Percentiles rank a stretch among this genome's conserved stretches.
phyloP scores from a whole-genome alignment of 30 jellyfish, hydroid and myxozoan genomes.

The Cassiopea andromeda region DNA sequence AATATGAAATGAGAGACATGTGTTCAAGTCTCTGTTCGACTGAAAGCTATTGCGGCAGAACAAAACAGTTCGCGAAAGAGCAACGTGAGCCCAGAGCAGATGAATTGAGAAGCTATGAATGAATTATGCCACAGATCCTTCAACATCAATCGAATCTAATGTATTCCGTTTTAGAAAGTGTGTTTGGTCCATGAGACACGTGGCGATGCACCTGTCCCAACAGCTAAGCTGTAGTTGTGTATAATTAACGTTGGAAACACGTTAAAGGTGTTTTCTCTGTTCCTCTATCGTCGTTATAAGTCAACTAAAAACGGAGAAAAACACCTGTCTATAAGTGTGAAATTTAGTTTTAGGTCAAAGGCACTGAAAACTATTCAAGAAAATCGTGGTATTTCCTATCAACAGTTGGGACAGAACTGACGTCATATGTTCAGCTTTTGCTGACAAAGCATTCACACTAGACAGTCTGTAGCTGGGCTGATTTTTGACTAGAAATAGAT shows the following conservation, averaged over 20 bases:
- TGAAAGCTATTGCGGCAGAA: not conserved
- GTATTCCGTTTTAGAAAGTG: not conserved
- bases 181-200: slow-evolving; percentile 4
- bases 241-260: not conserved
- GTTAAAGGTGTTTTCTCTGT: not conserved
- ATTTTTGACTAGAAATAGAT: too few species aligned
- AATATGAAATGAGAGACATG: not conserved
- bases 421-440: too few species aligned
- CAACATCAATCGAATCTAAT: not conserved
- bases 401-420: too few species aligned
- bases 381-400: too few species aligned
- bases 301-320: not conserved
- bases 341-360: not conserved
- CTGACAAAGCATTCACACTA: too few species aligned
- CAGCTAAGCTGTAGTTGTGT: not conserved
- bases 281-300: not conserved
- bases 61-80: not conserved
- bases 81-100: not conserved
- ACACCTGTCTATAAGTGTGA: not conserved
- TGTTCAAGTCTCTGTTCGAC: not conserved
- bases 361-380: not conserved
- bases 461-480: too few species aligned
- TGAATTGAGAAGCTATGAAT: too few species aligned
- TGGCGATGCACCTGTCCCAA: slow-evolving; percentile 10
- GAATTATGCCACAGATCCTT: too few species aligned